phyloP scores from a whole-genome alignment of 2,797 vertebrate genomes.

The Lutjanus campechanus region DNA sequence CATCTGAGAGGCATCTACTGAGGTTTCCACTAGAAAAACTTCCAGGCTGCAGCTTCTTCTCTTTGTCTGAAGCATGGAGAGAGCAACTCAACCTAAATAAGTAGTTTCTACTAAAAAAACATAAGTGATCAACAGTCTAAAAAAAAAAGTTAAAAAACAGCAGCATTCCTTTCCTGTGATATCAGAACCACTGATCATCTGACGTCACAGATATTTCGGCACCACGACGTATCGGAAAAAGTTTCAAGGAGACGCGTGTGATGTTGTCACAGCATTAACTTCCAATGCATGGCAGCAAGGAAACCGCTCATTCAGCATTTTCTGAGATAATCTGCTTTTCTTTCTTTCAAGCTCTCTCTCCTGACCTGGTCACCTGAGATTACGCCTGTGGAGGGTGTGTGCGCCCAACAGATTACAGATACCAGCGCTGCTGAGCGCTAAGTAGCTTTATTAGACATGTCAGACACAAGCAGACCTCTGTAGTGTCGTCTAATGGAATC shows the following conservation, averaged over 20 bases:
- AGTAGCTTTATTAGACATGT: constrained; percentile 63
- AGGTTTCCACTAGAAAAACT: constrained; percentile 49
- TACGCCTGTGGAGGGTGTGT: constrained; percentile 73
- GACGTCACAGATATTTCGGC: constrained; percentile 63
- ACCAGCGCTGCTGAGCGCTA: constrained; percentile 66
- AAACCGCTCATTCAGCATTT: constrained; percentile 81
- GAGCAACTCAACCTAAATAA: constrained; percentile 1
- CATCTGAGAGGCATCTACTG: constrained; percentile 86
- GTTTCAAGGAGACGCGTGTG: constrained; percentile 45
- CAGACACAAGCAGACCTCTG: constrained; percentile 29
- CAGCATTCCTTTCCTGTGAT: background rate
- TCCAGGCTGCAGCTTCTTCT: constrained; percentile 58
- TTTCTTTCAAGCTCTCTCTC: constrained; percentile 77
- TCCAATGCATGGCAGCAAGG: constrained; percentile 56
- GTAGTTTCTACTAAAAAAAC: constrained; percentile 14
- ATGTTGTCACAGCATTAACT: constrained; percentile 64
- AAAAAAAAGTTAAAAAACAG: constrained; percentile 2
- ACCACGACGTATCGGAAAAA: constrained; percentile 31
- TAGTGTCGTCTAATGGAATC: constrained; percentile 40
- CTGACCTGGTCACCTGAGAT: constrained; percentile 88
- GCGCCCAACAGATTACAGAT: constrained; percentile 89
- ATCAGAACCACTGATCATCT: constrained; percentile 24
- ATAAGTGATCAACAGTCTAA: background rate
- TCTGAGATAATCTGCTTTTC: constrained; percentile 87
- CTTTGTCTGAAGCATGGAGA: constrained; percentile 56